Base-by-base conservation (phyloP, 1,140 invertebrate species). In the Neoseiulus cucumeris region DNA sequence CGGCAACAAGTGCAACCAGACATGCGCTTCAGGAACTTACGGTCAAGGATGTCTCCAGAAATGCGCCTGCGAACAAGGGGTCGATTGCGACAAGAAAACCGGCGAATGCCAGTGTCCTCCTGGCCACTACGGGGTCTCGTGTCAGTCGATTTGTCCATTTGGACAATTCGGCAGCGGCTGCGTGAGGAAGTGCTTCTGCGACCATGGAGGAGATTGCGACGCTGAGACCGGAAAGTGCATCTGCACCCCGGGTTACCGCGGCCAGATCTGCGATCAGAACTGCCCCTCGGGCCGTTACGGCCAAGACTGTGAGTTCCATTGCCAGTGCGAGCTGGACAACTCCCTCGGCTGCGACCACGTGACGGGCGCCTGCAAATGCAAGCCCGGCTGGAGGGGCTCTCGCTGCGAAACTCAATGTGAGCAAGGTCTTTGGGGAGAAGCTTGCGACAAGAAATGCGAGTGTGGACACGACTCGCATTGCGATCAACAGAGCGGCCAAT, bases 381-480 rank as follows among this genome's bases (percentile, higher is more conserved):
- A 84, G 1, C 79, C 25, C 51, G 68, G 69, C 22, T 69, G 66
- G 66, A 64, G 29, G 39, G 69, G 69, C 2, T 42, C 68, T 20
- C 65, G 29, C 14, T 91, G 88, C 72, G 85, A 89, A 55, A 79
- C 86, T 66, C 70, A 75, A 28, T 94, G 90, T 73, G 85, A 87
- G 0, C 76, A 76, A 18, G 85, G 85, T 41, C 86, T 80, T 64
- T 86, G 86, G 73, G 89, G 89, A 0, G 73, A 77, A 9, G 80
- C 84, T 64, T 96, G 92, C 71, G 84, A 85, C 68, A 82, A 83
- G 30, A 81, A 86, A 55, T 98, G 94, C 73, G 81, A 82, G 2
- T 98, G 94, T 77, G 88, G 95, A 73, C 97, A 98, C 75, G 83
- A 83, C 44, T 92, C 90, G 18, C 79, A 78, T 17, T 98, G 94